Evolutionary conservation across 2,113 vertebrate genomes (phyloP).

Genomic region (Cyanistes caeruleus): DNA sequence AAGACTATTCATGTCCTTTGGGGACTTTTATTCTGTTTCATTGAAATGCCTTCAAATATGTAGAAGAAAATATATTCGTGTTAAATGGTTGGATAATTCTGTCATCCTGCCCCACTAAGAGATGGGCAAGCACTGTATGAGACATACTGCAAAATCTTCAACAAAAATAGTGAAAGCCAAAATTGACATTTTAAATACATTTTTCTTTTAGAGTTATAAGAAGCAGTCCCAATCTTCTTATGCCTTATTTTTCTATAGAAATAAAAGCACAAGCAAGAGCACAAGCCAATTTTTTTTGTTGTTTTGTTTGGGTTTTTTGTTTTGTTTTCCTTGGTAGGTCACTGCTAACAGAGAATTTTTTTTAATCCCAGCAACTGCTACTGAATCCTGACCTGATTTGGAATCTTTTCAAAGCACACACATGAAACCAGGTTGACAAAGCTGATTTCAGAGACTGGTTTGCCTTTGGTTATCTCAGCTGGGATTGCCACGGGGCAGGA

Average conservation of each 20-base stretch:
- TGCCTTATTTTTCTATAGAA: not conserved
- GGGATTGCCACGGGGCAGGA: not conserved
- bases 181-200: not conserved
- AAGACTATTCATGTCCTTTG: not conserved
- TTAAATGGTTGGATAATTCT: not conserved
- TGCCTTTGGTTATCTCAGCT: not conserved
- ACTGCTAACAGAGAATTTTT: not conserved
- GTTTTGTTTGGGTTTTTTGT: not conserved
- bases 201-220: not conserved
- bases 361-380: not conserved
- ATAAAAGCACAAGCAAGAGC: not conserved
- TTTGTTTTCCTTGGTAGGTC: constrained; percentile 22
- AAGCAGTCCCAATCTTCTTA: not conserved
- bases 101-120: not conserved
- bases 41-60: not conserved
- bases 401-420: constrained; percentile 8
- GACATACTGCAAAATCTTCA: not conserved
- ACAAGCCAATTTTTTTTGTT: not conserved
- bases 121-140: not conserved
- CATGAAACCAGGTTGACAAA: constrained; percentile 1
- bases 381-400: constrained; percentile 35
- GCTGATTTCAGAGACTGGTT: not conserved
- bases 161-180: not conserved
- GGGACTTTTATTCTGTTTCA: not conserved
- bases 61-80: not conserved